Evolutionary conservation across 2,797 vertebrate genomes (phyloP), one percentile per base, ranked within the genome.

Genomic region (Lepus oiostolus): DNA sequence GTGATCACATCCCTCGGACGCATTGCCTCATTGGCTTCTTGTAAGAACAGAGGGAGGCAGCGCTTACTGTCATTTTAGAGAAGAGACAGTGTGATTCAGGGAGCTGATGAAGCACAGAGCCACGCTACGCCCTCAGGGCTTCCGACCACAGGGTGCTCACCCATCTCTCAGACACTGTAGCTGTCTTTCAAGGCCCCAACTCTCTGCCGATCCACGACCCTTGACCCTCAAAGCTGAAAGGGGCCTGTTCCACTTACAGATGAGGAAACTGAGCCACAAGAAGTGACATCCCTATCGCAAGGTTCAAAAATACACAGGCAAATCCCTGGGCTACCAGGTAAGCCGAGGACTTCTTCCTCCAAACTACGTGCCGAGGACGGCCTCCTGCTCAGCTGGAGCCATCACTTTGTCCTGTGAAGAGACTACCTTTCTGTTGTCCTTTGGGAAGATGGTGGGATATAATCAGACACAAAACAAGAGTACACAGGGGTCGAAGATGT

Each of bases 251-350:
- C 38, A 7, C 32, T 81, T 54, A 24, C 0, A 30, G 81, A 9
- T 0, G 9, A 9, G 58, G 30, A 58, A 16, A 1, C 0, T 7
- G n/a, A 68, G 14, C 21, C 6, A 13, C 7, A 47, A 16, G 16
- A 8, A 3, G 26, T 19, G 21, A 24, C 10, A 42, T 85, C 77
- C 80, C 42, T 10, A 1, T 4, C 14, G 12, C 58, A 13, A 77
- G 50, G 62, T 1, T 74, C 30, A 47, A n/a, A 90, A 85, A 74
- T 2, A n/a, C 14, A 21, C 54, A 58, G 19, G 8, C 4, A 1
- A 86, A 63, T 21, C 68, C n/a, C n/a, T n/a, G n/a, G n/a, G n/a
- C n/a, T n/a, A n/a, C n/a, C 60, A 76, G 5, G 24, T 22, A 70
- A 85, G 35, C 4, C 7, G 0, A 28, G 19, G 26, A 9, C n/a